Evolutionary conservation across 1,140 invertebrate species (phyloP).

Genomic region (Laupala kohalensis): DNA sequence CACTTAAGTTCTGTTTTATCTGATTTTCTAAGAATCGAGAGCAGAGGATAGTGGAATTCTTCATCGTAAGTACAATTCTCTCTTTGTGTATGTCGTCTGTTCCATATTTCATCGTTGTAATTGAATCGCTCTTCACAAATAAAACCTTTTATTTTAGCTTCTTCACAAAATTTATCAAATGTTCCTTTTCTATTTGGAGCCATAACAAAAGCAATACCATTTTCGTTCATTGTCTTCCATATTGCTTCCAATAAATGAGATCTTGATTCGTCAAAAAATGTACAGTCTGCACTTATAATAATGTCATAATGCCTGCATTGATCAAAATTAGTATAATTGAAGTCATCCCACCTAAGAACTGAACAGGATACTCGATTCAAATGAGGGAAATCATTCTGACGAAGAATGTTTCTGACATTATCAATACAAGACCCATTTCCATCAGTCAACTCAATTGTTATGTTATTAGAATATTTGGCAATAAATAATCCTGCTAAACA

Average conservation of each 20-base stretch:
- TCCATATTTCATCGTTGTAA: constrained; percentile 52
- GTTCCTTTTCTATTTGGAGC: constrained; percentile 60
- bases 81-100: constrained; percentile 44
- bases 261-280: constrained; percentile 71
- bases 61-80: constrained; percentile 45
- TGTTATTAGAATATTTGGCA: constrained; percentile 48
- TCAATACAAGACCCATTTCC: constrained; percentile 64
- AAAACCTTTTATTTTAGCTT: constrained; percentile 43
- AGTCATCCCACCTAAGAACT: constrained; percentile 35
- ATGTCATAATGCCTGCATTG: constrained; percentile 42
- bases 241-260: constrained; percentile 56
- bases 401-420: constrained; percentile 52
- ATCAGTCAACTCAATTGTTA: constrained; percentile 54
- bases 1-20: neutral
- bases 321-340: neutral
- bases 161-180: constrained; percentile 50
- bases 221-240: constrained; percentile 43
- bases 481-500: constrained; percentile 64
- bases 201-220: constrained; percentile 58
- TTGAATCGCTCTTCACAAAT: constrained; percentile 36
- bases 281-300: constrained; percentile 63
- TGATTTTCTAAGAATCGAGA: constrained; percentile 40
- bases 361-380: constrained; percentile 22
- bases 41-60: constrained; percentile 51
- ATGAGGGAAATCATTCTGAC: constrained; percentile 40